Conservation (phyloP, 1,140 invertebrate species). For the Platyura marginata region DNA sequence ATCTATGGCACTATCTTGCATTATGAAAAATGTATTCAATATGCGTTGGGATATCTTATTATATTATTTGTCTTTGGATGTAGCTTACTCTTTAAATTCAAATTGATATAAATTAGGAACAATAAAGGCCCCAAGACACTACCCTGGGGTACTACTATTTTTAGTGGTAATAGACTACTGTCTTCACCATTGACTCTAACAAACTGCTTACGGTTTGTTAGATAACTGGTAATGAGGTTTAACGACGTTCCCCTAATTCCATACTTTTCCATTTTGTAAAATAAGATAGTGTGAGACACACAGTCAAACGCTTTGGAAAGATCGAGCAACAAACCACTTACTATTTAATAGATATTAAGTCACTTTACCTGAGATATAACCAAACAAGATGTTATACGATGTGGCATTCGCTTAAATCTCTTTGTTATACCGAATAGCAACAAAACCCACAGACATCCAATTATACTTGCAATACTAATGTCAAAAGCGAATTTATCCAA, state of each 20-base stretch:
- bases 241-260: background rate
- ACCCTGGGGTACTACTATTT: background rate
- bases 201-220: background rate
- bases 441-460: constrained; percentile 61
- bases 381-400: constrained; percentile 60
- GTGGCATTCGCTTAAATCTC: constrained; percentile 60
- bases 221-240: background rate
- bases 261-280: background rate
- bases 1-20: too few relatives aligned
- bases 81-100: too few relatives aligned
- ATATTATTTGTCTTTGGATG: too few relatives aligned
- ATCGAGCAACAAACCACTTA: background rate
- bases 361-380: constrained; percentile 57
- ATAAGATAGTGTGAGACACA: background rate
- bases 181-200: background rate
- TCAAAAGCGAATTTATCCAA: constrained; percentile 67
- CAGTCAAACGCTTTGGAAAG: background rate
- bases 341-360: background rate
- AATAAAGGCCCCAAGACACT: background rate
- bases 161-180: background rate
- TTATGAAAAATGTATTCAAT: too few relatives aligned
- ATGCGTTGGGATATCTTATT: too few relatives aligned
- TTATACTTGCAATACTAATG: constrained; percentile 54
- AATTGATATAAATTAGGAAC: background rate
- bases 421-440: constrained; percentile 56